These are phyloP conservation scores for Rhizomys pruinosus DNA, from an alignment of 2,113 vertebrate species.

Conservation along the genomic window DNA sequence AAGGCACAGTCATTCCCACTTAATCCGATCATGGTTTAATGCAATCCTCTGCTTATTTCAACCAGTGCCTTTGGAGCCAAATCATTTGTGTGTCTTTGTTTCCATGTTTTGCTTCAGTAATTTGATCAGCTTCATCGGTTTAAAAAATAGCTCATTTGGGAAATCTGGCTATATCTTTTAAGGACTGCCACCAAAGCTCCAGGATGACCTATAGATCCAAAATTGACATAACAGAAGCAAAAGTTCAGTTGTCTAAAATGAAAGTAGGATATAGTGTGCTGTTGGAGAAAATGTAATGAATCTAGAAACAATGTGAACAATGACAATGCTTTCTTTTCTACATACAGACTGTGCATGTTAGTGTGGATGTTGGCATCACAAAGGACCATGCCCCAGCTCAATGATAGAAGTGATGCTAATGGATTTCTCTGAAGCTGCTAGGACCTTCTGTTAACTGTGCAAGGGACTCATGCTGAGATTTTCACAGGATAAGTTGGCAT, in stretches of 20 bases:
- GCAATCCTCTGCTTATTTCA: conserved; percentile 76
- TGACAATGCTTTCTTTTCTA: neutral
- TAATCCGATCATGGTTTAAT: conserved; percentile 81
- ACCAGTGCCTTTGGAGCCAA: conserved; percentile 73
- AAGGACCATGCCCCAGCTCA: neutral
- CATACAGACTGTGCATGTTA: neutral
- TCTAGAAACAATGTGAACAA: neutral
- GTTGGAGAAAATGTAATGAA: neutral
- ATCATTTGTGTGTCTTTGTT: conserved; percentile 75
- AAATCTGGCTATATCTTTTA: conserved; percentile 72
- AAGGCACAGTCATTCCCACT: conserved; percentile 64
- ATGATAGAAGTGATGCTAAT: neutral
- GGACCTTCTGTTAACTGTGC: conserved; percentile 12
- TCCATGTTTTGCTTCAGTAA: conserved; percentile 75
- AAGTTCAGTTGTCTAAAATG: conserved; percentile 40
- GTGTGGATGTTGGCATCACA: neutral
- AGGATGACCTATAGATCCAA: conserved; percentile 23
- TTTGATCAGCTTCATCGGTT: conserved; percentile 78
- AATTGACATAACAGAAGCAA: conserved; percentile 24
- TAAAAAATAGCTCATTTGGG: conserved; percentile 63
- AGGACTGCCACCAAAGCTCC: conserved; percentile 47
- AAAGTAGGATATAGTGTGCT: neutral
- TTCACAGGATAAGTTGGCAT: neutral
- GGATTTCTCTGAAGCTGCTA: conserved; percentile 15
- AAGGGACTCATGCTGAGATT: conserved; percentile 9